These are phyloP conservation scores for Drosophila punjabiensis DNA, from an alignment of 1,140 invertebrate genomes.

Conservation along the genomic window DNA sequence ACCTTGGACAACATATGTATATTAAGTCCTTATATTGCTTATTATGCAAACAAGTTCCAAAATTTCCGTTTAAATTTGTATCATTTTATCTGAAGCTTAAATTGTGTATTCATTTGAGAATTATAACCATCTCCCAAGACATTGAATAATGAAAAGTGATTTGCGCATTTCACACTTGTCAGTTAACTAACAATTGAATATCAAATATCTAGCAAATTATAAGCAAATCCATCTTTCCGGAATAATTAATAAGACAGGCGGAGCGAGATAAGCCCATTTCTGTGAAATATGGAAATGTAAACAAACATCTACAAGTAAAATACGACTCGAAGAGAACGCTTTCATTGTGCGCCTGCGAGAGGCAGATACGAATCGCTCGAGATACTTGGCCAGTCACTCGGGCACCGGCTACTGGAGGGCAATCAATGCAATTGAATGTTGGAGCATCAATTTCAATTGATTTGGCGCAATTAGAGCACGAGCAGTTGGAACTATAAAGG, in stretches of 20 bases:
- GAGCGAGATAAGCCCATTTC: conserved; percentile 19
- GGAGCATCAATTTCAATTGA: conserved; percentile 72
- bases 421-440: conserved; percentile 65
- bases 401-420: conserved; percentile 25
- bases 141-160: neutral
- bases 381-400: conserved; percentile 20
- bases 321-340: conserved; percentile 3
- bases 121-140: neutral
- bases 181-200: neutral
- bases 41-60: neutral
- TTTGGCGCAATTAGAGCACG: conserved; percentile 61
- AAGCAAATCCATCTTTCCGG: conserved; percentile 9
- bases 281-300: conserved; percentile 18
- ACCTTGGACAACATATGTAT: neutral
- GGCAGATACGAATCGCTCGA: conserved; percentile 4
- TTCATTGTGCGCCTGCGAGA: conserved; percentile 6
- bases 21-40: neutral
- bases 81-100: neutral
- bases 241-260: conserved; percentile 19
- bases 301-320: neutral
- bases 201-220: conserved; percentile 14
- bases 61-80: neutral
- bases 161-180: conserved; percentile 18
- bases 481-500: conserved; percentile 24
- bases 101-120: neutral